Base-by-base conservation (phyloP, 2,113 vertebrate genomes). In the Neogale vison region DNA sequence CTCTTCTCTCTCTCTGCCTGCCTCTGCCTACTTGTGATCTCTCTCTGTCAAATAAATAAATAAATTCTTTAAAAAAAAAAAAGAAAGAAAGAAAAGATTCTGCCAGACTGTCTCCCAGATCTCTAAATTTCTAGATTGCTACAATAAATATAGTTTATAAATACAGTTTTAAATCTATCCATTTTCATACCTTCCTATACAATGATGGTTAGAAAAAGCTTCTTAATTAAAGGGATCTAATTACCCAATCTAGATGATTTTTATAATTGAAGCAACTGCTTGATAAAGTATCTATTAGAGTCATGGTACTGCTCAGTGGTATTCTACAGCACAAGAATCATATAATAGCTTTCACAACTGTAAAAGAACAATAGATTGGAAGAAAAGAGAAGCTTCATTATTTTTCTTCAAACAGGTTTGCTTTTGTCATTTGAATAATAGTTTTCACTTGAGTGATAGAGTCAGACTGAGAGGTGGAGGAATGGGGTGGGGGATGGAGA, bases 401-500 rank as follows among this genome's bases (percentile, higher is more conserved):
- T 55, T 96, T 93, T 80, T 71, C 71, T 31, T 91, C 86, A 86
- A 96, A 96, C 79, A 74, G 95, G 57, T 88, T 93, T 11, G 0
- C 80, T 69, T 91, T 91, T 96, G 59, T 95, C n/a, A 36, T 93
- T 10, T 90, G 63, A 86, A 61, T 81, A 96, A 92, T 72, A 85
- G 71, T 92, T 88, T 96, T 93, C 76, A 52, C 14, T 36, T 76
- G 65, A 63, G 11, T 23, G 4, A 57, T 2, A 67, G 81, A 83
- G 3, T 65, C 91, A 92, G 36, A 36, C 29, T 18, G 39, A 11
- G 20, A 86, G 2, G 8, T 1, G 34, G 26, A 42, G 57, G 23
- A 26, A 24, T 20, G n/a, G 36, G 24, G 12, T 36, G 9, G 2
- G 24, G n/a, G 7, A 15, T 42, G 26, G 12, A 45, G 15, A 57